Base-by-base conservation (phyloP, 30 jellyfish, hydroid and myxozoan genomes). In the Aurelia sp. region DNA sequence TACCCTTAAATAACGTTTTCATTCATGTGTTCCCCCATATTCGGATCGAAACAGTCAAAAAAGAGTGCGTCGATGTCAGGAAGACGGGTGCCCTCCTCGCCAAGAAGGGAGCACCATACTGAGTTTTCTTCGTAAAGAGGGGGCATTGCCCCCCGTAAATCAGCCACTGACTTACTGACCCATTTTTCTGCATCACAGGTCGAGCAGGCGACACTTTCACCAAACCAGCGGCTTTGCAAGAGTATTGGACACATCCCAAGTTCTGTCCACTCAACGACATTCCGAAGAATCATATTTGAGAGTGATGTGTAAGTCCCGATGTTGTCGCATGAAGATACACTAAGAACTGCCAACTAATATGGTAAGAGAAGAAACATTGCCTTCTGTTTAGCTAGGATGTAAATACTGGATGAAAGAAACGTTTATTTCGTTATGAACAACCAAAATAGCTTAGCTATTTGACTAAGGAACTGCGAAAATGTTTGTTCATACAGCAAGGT, bases 181-280 rank as follows among this genome's bases (percentile, higher is more conserved):
- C 31, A 13, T 11, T 44, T 72, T 37, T 55, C 37, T 3, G 7
- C 10, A 37, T 37, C 50, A 37, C 75, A 80, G 90, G 82, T 6
- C 11, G 59, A 4, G n/a, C 40, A 23, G 48, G 33, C n/a, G 4
- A 22, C 78, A 11, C 37, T 13, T 2, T 30, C 40, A 2, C 37
- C 40, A 10, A 73, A 27, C 17, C 47, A 66, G 69, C 33, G 91
- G 13, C 85, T 81, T 3, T 64, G 91, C 55, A 81, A 81, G 70
- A 81, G 91, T 27, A 73, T 81, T 27, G 81, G 81, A 22, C 80
- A 81, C 57, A 81, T 81, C 22, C 91, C 91, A 47, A 81, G 85
- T 23, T 81, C 70, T 15, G 73, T 57, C 5, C 91, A 66, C 3
- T 19, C 70, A 58, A 61, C 91, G 31, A 81, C 91, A 21, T 61